Evolutionary conservation across 2,888 invertebrate genomes (phyloP), one percentile per base, ranked within the genome.

Genomic region (Venusia cambrica): DNA sequence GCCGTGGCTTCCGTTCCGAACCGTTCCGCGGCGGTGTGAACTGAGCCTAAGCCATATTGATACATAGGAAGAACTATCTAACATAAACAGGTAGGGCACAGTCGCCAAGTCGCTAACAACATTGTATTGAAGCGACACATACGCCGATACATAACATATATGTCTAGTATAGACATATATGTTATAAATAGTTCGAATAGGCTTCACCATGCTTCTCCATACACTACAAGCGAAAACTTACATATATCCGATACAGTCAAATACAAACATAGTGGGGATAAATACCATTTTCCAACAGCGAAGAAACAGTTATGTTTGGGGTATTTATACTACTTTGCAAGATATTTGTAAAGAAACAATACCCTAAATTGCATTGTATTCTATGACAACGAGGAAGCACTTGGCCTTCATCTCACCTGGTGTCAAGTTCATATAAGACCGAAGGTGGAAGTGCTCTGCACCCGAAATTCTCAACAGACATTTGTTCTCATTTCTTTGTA

Each of bases 181-280:
- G 54, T 62, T 58, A 42, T 15, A 41, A 38, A 20, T 30, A 45
- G 41, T 42, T 48, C n/a, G n/a, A n/a, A n/a, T 55, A 69, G 64
- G 78, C 77, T 71, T 69, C 74, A 67, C 62, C 83, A 84, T 83
- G 83, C 84, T 68, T 70, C 60, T 72, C 73, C 73, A 81, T 72
- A 67, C 65, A 76, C 83, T 84, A 84, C 78, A 84, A 84, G 84
- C 84, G 62, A 63, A 63, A 54, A 83, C 77, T 80, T 74, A 83
- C 79, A 80, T 73, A 68, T 54, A 74, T 80, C 76, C 77, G 68
- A 72, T 62, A 72, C 57, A 74, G 68, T 74, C 65, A 61, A 66
- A 58, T 54, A 61, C 20, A 54, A 18, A 38, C 43, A 49, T 37
- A 49, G 46, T 24, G 48, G 48, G 49, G 49, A 35, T 38, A 30